Evolutionary conservation across 2,888 invertebrate species (phyloP), one percentile per base, ranked within the genome.

Genomic region (Dicranocentrus wangi): DNA sequence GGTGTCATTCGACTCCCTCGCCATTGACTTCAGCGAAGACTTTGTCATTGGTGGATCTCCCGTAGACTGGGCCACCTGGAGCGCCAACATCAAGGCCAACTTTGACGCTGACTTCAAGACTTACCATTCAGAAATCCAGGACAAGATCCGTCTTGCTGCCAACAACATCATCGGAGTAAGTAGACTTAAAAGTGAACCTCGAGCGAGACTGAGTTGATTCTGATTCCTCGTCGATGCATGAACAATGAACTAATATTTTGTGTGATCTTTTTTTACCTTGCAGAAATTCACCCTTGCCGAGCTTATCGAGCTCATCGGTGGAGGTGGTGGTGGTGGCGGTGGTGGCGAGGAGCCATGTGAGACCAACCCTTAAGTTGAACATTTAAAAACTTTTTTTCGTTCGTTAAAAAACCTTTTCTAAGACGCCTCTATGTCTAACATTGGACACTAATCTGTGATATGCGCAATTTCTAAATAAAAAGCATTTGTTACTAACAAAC

Each of bases 41-140:
- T 23, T 32, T 8, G 28, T 7, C n/a, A 39, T 83, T 21, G 76
- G 63, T 32, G 83, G 83, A 47, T 10, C 0, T 0, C 42, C 32
- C 0, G 51, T 72, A n/a, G 63, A 82, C 66, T 82, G 75, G 75
- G 76, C 32, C 28, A 25, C 51, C 1, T 72, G 68, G 42, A 63
- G 55, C 43, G 21, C 13, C 47, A 68, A 43, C 47, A 19, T 83
- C 53, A 81, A 81, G 81, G 17, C 13, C 2, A 78, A 75, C 51
- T 83, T 83, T 60, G 83, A 83, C 5, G 1, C 21, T 2, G 83
- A 83, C 13, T 77, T n/a, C n/a, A n/a, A n/a, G 27, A 72, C 76
- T n/a, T n/a, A 58, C n/a, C 17, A 1, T 15, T 58, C 66, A 60
- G 72, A 28, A 32, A 23, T 25, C 25, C 1, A 69, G 80, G 21